These are phyloP conservation scores for Lutraria rhynchaena DNA, from an alignment of 1,140 invertebrate species.

Conservation along the genomic window DNA sequence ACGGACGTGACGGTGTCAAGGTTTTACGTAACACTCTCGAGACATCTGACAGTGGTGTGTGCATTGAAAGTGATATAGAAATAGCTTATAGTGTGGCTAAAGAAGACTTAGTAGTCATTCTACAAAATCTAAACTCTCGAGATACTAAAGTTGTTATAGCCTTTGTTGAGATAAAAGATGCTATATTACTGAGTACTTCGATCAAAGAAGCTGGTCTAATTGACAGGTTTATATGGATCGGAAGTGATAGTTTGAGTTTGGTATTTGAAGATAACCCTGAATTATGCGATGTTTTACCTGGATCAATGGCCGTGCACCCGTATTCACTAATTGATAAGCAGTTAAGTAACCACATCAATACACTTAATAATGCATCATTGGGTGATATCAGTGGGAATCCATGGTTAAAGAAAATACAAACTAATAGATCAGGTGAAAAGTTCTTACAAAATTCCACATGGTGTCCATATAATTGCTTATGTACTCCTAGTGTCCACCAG, in stretches of 20 bases:
- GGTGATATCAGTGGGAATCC: constrained; percentile 23
- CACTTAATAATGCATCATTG: too few species aligned
- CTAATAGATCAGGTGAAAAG: too few species aligned
- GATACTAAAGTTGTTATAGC: constrained; percentile 85
- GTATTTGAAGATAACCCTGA: constrained; percentile 87
- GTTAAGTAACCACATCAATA: too few species aligned
- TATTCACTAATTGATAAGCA: constrained; percentile 56
- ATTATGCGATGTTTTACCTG: constrained; percentile 87
- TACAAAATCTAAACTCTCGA: constrained; percentile 39
- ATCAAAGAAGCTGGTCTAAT: constrained; percentile 78
- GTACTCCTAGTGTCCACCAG: too few species aligned
- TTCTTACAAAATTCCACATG: too few species aligned
- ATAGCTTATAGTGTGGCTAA: constrained; percentile 83
- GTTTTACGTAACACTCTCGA: constrained; percentile 40
- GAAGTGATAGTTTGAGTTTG: constrained; percentile 89
- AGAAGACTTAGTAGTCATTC: constrained; percentile 53
- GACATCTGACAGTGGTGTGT: constrained; percentile 43
- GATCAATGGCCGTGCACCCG: constrained; percentile 89
- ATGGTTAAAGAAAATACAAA: constrained; percentile 16
- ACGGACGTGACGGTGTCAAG: constrained; percentile 82
- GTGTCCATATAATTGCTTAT: too few species aligned
- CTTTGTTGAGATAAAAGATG: constrained; percentile 88
- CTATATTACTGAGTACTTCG: constrained; percentile 82
- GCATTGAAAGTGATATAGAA: constrained; percentile 85
- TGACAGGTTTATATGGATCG: constrained; percentile 87